Conservation (phyloP, 2,888 invertebrate genomes). For the Lepidocyrtoides sp. region DNA sequence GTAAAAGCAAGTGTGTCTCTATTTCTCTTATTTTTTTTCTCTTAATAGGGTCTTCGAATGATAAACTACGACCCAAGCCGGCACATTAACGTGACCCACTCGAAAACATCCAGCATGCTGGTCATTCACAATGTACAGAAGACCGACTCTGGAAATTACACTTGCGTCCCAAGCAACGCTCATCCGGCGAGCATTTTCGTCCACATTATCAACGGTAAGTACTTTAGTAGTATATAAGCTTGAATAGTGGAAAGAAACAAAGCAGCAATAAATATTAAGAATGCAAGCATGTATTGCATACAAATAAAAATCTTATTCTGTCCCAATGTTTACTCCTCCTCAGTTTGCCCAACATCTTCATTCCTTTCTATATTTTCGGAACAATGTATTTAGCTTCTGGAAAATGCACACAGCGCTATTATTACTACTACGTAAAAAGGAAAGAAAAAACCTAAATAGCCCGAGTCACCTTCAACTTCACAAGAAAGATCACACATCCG, state of each 20-base stretch:
- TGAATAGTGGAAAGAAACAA: background rate
- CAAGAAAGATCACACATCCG: background rate
- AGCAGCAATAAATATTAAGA: background rate
- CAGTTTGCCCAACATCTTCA: too few species aligned
- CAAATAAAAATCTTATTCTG: too few species aligned
- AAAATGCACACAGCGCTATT: too few species aligned
- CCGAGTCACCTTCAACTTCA: background rate
- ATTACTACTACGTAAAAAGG: too few species aligned
- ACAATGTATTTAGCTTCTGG: too few species aligned
- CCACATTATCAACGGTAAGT: conserved; percentile 95
- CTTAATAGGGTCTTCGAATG: conserved; percentile 90
- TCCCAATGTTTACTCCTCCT: too few species aligned
- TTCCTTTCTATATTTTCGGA: too few species aligned
- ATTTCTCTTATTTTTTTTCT: conserved; percentile 62
- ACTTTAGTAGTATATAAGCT: too few species aligned
- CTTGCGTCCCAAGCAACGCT: conserved; percentile 96
- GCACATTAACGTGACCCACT: conserved; percentile 95
- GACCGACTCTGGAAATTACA: conserved; percentile 93
- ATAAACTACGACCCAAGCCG: conserved; percentile 93
- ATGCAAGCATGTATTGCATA: background rate
- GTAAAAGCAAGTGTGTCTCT: background rate
- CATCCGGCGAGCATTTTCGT: conserved; percentile 95
- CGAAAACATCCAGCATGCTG: conserved; percentile 88
- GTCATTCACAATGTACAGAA: conserved; percentile 88
- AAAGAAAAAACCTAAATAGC: too few species aligned